Evolutionary conservation across 1,140 invertebrate species (phyloP), one percentile per base, ranked within the genome.

Genomic region (Trichoplusia ni): DNA sequence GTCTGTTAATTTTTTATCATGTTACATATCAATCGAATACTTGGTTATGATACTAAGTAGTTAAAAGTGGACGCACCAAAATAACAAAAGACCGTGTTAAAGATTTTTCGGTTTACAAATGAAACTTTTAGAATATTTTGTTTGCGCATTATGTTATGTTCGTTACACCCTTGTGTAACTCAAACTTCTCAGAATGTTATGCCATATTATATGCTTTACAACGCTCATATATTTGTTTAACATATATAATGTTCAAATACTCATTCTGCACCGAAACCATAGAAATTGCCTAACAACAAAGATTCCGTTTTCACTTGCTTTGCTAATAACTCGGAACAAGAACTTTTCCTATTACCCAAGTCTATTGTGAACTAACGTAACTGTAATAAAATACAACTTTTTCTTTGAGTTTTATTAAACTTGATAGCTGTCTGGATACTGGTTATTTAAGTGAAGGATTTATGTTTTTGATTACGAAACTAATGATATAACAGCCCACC

Each of bases 401-500:
- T 51, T 51, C 47, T 33, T 38, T 16, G 11, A 21, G 6, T 38
- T 56, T 38, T 9, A 38, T 19, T 40, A 38, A 38, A 56, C 51
- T 13, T 9, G 19, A 1, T 56, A 9, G 40, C 19, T 49, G 25
- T 56, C 7, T 40, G 33, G 9, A 14, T 25, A 25, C 35, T 38
- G 6, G 33, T 56, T 38, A 7, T 38, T 25, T 27, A 7, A 8
- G 11, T 54, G n/a, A 5, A 38, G 21, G 35, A 56, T 56, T 38
- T 25, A 40, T 25, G 1, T 21, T 33, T 37, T 40, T 3, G 13
- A 6, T 58, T 58, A 58, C 38, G 38, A 58, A 58, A 58, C 23
- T 4, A 16, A 16, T 58, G 37, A 44, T 58, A 31, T 58, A 58
- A 44, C 38, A 31, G 16, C 35, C 29, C 25, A 33, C 21, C 51